A percentile compares a stretch with the other conserved stretches of the same genome.
Conservation (phyloP, 2,113 vertebrate species). For the Zosterops borbonicus region DNA sequence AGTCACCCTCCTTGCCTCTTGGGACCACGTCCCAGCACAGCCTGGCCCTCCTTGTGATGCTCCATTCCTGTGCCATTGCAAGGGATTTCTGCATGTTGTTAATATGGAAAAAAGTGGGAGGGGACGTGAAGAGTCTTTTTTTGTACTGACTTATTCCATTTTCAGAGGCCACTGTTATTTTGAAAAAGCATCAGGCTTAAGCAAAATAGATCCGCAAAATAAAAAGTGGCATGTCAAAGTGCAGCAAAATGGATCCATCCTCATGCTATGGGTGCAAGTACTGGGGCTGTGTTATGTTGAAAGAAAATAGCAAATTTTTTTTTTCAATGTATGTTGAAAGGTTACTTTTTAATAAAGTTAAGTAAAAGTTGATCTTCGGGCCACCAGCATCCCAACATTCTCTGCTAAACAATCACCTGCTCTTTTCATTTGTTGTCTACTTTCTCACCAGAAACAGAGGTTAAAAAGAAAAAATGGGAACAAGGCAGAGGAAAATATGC, state of each 20-base stretch:
- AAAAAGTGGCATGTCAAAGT: not conserved
- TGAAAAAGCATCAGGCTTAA: not conserved
- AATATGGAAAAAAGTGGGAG: not conserved
- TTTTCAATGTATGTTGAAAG: not conserved
- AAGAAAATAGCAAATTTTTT: not conserved
- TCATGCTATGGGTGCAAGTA: accelerated
- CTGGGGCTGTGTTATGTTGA: not conserved
- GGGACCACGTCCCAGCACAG: not conserved
- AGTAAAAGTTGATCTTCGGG: not conserved
- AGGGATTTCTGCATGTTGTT: not conserved
- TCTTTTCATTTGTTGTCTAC: not conserved
- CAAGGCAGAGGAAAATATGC: not conserved
- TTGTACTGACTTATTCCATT: not conserved
- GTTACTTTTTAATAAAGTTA: not conserved
- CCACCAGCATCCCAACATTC: not conserved
- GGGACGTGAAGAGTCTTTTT: not conserved
- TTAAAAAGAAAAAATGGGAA: not conserved
- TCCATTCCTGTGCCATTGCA: not conserved
- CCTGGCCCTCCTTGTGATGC: not conserved
- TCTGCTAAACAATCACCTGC: not conserved
- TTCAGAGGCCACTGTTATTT: not conserved
- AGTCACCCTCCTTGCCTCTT: not conserved
- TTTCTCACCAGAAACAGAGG: not conserved
- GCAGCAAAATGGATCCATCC: not conserved
- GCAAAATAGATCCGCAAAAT: not conserved